Conservation (phyloP, 2,888 invertebrate genomes). For the Acronicta alni region DNA sequence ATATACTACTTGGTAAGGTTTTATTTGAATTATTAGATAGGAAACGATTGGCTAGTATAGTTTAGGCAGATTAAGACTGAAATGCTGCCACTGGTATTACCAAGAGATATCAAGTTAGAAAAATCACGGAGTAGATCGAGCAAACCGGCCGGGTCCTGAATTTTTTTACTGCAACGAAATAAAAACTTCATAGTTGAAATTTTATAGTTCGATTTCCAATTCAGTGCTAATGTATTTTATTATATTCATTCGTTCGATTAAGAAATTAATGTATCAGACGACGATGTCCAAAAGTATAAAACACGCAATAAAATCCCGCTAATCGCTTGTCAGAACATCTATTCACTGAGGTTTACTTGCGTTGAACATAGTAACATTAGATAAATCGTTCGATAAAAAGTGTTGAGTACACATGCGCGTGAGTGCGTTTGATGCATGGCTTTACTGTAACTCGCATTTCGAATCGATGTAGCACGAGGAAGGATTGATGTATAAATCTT, state of each 20-base stretch:
- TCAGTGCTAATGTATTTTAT: too few species aligned
- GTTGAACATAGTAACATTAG: constrained; percentile 17
- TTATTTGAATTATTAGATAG: too few species aligned
- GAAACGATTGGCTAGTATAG: too few species aligned
- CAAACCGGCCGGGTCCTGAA: too few species aligned
- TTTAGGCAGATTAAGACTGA: too few species aligned
- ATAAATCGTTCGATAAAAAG: constrained; percentile 37
- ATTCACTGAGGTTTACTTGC: constrained; percentile 16
- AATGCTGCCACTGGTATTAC: too few species aligned
- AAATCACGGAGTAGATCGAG: too few species aligned
- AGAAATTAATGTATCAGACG: constrained; percentile 6
- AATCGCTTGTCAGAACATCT: constrained; percentile 26
- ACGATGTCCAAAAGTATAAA: constrained; percentile 4
- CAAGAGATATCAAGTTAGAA: too few species aligned
- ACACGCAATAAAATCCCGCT: constrained; percentile 27
- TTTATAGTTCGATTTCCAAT: too few species aligned
- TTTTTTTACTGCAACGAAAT: too few species aligned
- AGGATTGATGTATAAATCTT: constrained; percentile 71
- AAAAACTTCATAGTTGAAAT: too few species aligned
- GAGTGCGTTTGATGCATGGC: constrained; percentile 41
- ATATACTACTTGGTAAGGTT: too few species aligned
- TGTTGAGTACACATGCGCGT: constrained; percentile 24
- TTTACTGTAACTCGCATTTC: constrained; percentile 50
- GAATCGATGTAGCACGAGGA: constrained; percentile 53
- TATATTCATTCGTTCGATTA: not conserved